Evolutionary conservation across 2,888 invertebrate genomes (phyloP).

Genomic region (Venusia cambrica): DNA sequence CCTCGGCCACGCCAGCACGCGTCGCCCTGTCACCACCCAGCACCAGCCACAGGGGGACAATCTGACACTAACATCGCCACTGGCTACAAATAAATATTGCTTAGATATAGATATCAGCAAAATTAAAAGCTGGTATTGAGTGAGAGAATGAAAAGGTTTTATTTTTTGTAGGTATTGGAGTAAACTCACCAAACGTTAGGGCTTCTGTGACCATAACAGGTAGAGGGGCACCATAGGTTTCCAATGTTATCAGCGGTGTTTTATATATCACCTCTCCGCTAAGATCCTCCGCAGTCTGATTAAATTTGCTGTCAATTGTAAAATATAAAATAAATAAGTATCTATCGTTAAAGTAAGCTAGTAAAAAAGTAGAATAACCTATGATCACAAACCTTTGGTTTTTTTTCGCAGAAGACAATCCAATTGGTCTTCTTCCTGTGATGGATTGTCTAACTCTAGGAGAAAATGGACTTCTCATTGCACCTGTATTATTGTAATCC

Average conservation of each 20-base stretch:
- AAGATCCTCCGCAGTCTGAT: constrained; percentile 46
- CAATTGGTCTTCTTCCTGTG: constrained; percentile 56
- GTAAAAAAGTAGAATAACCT: constrained; percentile 17
- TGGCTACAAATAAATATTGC: constrained; percentile 48
- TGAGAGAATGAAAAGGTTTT: no score
- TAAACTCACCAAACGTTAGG: constrained; percentile 86
- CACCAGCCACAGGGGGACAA: constrained; percentile 88
- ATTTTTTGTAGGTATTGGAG: no score
- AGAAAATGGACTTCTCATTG: constrained; percentile 69
- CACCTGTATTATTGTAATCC: constrained; percentile 65
- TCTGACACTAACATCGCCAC: constrained; percentile 82
- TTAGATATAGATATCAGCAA: not conserved
- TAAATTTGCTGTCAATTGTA: constrained; percentile 53
- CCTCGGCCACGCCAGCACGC: constrained; percentile 92
- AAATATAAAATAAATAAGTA: not conserved
- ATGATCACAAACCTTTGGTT: constrained; percentile 49
- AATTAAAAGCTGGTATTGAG: no score
- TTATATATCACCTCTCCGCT: constrained; percentile 88
- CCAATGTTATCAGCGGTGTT: constrained; percentile 86
- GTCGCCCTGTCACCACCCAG: constrained; percentile 92
- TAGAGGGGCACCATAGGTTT: constrained; percentile 89
- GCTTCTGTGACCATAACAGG: constrained; percentile 95
- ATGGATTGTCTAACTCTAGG: constrained; percentile 66
- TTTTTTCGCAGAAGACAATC: constrained; percentile 57
- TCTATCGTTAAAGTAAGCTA: not conserved